Conservation (phyloP, 2,888 invertebrate species). For the Tuta absoluta region DNA sequence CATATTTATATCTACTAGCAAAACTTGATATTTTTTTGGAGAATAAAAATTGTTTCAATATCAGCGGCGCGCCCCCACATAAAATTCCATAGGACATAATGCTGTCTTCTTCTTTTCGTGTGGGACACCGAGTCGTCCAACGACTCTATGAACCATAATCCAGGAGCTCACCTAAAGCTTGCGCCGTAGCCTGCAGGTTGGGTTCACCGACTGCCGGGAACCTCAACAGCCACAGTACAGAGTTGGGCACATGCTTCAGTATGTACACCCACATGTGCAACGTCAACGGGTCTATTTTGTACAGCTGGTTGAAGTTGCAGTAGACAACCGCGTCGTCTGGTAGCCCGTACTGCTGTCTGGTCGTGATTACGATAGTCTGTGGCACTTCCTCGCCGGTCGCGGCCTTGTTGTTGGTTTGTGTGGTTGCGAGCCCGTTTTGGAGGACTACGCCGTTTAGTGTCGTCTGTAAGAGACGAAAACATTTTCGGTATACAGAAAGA, state of each 20-base stretch:
- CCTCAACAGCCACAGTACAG: constrained; percentile 96
- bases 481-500: neutral
- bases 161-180: constrained; percentile 84
- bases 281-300: constrained; percentile 98
- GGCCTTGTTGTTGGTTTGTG: constrained; percentile 98
- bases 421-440: constrained; percentile 98
- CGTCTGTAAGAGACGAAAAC: constrained; percentile 81
- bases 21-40: neutral
- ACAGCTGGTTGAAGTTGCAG: constrained; percentile 99
- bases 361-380: constrained; percentile 96
- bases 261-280: constrained; percentile 98
- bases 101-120: too few relatives aligned
- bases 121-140: too few relatives aligned
- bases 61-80: too few relatives aligned
- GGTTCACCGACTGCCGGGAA: constrained; percentile 97
- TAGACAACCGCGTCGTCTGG: constrained; percentile 99
- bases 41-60: too few relatives aligned
- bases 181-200: constrained; percentile 90
- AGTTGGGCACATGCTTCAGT: constrained; percentile 95
- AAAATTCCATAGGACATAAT: too few relatives aligned
- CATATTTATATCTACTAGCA: neutral
- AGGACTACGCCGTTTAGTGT: constrained; percentile 97
- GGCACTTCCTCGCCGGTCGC: constrained; percentile 99
- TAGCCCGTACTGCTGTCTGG: constrained; percentile 96
- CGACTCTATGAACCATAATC: neutral